Base-by-base conservation (phyloP, 2,797 vertebrate genomes). In the Falco naumanni region DNA sequence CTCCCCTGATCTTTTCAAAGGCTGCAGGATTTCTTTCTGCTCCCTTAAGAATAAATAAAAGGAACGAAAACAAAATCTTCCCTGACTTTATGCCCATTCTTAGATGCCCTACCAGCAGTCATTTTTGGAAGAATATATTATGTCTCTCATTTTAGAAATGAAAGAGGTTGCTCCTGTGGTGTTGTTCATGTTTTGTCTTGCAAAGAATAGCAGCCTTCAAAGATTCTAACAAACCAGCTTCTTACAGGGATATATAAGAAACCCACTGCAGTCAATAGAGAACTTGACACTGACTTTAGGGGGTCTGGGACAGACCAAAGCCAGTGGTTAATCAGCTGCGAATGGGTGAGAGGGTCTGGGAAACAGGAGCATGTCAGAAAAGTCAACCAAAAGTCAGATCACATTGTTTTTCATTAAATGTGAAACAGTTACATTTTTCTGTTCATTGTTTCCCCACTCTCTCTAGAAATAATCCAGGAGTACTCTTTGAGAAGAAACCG, bases 1-100 rank as follows among this genome's bases (percentile, higher is more conserved):
- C 39, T 82, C 24, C 60, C 72, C 71, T 87, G 28, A 71, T 89
- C 64, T 94, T 84, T 93, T 91, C 71, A 93, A 93, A 92, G 51
- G 61, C 82, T 89, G 69, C 11, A 80, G 48, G 51, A 86, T 92
- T 96, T 93, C 50, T 50, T 92, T 87, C 63, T 84, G 39, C 65
- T 69, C 21, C 51, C 61, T 87, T 65, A 72, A 78, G 66, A 91
- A 93, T 34, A 91, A 95, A 95, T 41, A 77, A 89, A 89, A 89
- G 17, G 31, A 69, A 76, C 26, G 51, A 87, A 94, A 71, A 33
- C 47, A 90, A 81, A 96, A 63, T 81, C 75, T 93, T 93, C 57
- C 29, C n/a, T 48, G 61, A 70, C 34, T 94, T 87, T 29, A 57
- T 90, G 56, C 53, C 53, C 1, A 0, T 13, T 85, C 71, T 93